These are phyloP conservation scores for Carcina quercana DNA, from an alignment of 2,888 invertebrate species.

Conservation along the genomic window DNA sequence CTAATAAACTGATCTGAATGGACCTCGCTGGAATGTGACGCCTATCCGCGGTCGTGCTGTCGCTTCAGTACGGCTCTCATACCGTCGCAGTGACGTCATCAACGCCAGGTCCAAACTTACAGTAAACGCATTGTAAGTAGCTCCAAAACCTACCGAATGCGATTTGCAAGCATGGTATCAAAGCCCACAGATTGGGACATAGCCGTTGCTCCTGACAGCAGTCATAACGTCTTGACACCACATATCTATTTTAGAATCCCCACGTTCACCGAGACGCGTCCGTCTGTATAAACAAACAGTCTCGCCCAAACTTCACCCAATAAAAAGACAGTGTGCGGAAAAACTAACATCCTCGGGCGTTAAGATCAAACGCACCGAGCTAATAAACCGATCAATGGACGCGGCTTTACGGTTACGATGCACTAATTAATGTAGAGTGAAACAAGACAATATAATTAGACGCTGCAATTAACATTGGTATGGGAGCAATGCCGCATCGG, in stretches of 20 bases:
- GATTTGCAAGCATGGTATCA: no score
- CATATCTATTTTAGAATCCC: slow-evolving; percentile 63
- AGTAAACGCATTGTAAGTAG: no score
- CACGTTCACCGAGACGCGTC: slow-evolving; percentile 42
- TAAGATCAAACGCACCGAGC: slow-evolving; percentile 59
- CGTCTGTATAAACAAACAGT: slow-evolving; percentile 66
- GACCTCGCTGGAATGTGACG: no score
- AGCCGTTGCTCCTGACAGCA: slow-evolving; percentile 44
- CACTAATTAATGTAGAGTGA: slow-evolving; percentile 41
- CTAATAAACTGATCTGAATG: no score
- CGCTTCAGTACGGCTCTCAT: no score
- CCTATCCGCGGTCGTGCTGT: no score
- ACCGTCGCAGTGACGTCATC: no score
- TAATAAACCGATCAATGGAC: slow-evolving; percentile 66
- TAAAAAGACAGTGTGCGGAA: slow-evolving; percentile 73
- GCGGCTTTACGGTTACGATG: slow-evolving; percentile 48
- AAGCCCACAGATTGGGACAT: background rate
- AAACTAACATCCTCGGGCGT: slow-evolving; percentile 70
- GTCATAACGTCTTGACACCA: slow-evolving; percentile 67
- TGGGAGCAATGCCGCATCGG: no score
- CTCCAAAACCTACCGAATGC: no score
- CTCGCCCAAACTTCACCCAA: slow-evolving; percentile 70
- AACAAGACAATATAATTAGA: no score
- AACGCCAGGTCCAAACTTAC: no score
- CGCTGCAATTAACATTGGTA: no score